Evolutionary conservation across 1,140 invertebrate genomes (phyloP).

Genomic region (Ectropis grisescens): DNA sequence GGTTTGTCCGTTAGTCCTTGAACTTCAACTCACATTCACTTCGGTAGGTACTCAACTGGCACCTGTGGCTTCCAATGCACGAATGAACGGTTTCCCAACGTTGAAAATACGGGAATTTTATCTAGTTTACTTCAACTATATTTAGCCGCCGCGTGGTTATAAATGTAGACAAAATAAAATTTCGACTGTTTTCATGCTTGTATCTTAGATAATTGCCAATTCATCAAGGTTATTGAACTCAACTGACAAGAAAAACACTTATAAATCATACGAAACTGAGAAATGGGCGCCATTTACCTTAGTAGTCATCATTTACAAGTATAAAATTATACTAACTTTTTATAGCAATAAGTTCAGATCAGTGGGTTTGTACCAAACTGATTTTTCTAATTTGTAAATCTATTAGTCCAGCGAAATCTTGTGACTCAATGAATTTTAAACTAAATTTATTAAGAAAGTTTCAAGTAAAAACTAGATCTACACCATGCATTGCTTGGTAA

Average conservation of each 20-base stretch:
- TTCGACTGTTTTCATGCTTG: background rate
- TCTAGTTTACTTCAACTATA: conserved; percentile 38
- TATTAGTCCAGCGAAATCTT: no score
- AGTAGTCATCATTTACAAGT: no score
- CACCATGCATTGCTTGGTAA: no score
- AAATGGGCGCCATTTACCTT: no score
- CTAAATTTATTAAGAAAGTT: no score
- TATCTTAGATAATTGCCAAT: background rate
- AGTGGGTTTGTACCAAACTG: no score
- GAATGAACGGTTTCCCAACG: conserved; percentile 40
- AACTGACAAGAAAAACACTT: conserved; percentile 1
- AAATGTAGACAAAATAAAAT: conserved; percentile 22
- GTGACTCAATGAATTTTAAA: no score
- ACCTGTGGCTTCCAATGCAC: conserved; percentile 29
- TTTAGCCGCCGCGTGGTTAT: conserved; percentile 31
- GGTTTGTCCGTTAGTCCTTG: conserved; percentile 36
- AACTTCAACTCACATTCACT: conserved; percentile 42
- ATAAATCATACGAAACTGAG: no score
- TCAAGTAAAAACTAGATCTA: no score
- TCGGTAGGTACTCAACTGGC: conserved; percentile 28
- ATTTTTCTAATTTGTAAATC: no score
- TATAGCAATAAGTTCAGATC: no score
- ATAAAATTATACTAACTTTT: no score
- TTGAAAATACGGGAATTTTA: conserved; percentile 38
- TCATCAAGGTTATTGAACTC: conserved; percentile 26